phyloP scores from a whole-genome alignment of 2,888 invertebrate species.

The Eutolmus rufibarbis region DNA sequence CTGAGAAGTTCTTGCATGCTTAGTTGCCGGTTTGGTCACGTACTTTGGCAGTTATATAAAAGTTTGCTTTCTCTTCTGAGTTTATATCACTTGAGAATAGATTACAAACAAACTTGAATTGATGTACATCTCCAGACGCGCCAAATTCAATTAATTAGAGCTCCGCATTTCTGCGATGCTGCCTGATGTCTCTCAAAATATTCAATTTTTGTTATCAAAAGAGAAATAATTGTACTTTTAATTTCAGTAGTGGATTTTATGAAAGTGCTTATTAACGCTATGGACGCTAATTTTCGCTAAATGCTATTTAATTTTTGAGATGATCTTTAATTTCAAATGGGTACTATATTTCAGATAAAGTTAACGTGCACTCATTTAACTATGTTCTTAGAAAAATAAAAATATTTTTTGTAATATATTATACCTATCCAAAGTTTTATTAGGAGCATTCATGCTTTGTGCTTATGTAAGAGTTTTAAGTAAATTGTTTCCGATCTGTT shows the following conservation, averaged over 20 bases:
- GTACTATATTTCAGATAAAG: no score
- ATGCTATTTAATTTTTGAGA: no score
- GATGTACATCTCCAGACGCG: neutral
- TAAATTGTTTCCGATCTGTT: no score
- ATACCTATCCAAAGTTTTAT: no score
- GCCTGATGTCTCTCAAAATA: neutral
- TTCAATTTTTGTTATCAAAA: neutral
- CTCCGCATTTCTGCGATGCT: neutral
- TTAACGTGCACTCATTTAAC: no score
- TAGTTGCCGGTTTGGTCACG: neutral
- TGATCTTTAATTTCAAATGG: no score
- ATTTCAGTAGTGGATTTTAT: neutral
- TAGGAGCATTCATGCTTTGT: no score
- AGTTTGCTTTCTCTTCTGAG: neutral
- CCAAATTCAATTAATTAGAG: neutral
- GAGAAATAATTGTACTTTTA: neutral
- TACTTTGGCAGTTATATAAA: neutral
- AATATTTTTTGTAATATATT: no score
- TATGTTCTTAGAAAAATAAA: no score
- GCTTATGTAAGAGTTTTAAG: no score
- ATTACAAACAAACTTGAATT: neutral
- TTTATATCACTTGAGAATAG: neutral
- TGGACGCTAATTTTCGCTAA: neutral
- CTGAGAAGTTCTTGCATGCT: neutral
- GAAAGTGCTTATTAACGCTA: neutral